Evolutionary conservation across 2,113 vertebrate genomes (phyloP).

Genomic region (Pangasianodon hypophthalmus): DNA sequence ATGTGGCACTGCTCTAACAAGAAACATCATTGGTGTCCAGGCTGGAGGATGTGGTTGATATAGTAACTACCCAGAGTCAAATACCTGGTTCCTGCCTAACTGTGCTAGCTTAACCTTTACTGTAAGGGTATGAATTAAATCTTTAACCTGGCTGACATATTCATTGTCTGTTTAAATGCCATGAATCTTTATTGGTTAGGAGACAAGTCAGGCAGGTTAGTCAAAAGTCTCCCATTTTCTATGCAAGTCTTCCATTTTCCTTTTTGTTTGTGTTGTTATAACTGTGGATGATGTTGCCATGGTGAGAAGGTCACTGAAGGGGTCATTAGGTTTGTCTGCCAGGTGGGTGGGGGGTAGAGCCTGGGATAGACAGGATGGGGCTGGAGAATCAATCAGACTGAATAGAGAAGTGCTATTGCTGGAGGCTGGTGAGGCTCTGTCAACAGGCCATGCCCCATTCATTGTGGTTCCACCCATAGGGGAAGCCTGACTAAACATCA

Average conservation of each 20-base stretch:
- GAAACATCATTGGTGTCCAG: neutral
- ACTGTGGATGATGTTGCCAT: slow-evolving; percentile 80
- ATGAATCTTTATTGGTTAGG: neutral
- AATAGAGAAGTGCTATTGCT: slow-evolving; percentile 71
- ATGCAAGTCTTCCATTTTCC: slow-evolving; percentile 86
- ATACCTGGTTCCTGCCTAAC: neutral
- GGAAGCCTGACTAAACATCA: slow-evolving; percentile 80
- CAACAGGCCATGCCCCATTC: slow-evolving; percentile 51
- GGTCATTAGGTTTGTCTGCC: slow-evolving; percentile 75
- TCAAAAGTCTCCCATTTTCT: slow-evolving; percentile 96
- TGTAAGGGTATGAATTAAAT: neutral
- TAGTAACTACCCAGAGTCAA: neutral
- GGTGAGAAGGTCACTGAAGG: slow-evolving; percentile 88
- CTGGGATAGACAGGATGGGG: slow-evolving; percentile 57
- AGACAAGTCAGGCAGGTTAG: slow-evolving; percentile 53
- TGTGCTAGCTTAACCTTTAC: neutral
- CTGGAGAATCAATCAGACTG: slow-evolving; percentile 62
- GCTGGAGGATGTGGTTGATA: neutral
- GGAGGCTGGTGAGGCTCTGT: slow-evolving; percentile 52
- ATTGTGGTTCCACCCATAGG: slow-evolving; percentile 63
- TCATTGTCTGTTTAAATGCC: neutral
- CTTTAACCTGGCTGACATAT: neutral
- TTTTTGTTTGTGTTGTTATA: slow-evolving; percentile 70
- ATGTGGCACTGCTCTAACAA: neutral
- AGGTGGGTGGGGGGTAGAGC: slow-evolving; percentile 68